Base-by-base conservation (phyloP, 2,888 invertebrate genomes). In the Ectemnius continuus region DNA sequence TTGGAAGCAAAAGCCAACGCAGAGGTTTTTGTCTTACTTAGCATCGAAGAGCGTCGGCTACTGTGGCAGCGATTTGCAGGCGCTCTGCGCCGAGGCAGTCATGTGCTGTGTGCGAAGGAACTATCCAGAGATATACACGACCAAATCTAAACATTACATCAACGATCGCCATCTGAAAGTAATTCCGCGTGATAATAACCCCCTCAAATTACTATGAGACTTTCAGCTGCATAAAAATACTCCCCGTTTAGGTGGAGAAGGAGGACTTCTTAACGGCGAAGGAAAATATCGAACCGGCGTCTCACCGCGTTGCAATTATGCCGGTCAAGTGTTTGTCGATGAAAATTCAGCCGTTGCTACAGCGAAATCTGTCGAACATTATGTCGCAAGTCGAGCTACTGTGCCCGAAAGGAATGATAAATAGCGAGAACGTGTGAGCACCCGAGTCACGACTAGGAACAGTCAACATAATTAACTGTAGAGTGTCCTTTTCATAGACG, bases 31-130 rank as follows among this genome's bases (percentile, higher is more conserved):
- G 4, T 86, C 91, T 4, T 91, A 93, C 82, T 88, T 95, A 69
- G 94, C 95, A 3, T 93, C 93, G 74, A 92, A 93, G 79, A 94
- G 94, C 0, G 77, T 88, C 20, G 87, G 89, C 46, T 94, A 93
- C 87, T 94, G 94, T 87, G 94, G 94, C 26, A 94, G 94, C 47
- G 94, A 94, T 88, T 84, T 94, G 65, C 94, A 94, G 85, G 92
- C 93, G 2, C 88, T 94, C 20, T 94, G 94, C 84, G 93, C 94
- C 0, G 94, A 94, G 85, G 93, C 94, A 2, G 93, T 93, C 0
- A 91, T 94, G 86, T 91, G 92, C 45, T 93, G 93, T 11, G 90
- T 94, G 26, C 88, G 94, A n/a, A 88, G 93, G 60, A 91, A 92
- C 16, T 94, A 93, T 86, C 94, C 94, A 0, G 94, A 94, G 88